Conservation (phyloP, 1,140 invertebrate genomes). For the Hycleus cichorii region DNA sequence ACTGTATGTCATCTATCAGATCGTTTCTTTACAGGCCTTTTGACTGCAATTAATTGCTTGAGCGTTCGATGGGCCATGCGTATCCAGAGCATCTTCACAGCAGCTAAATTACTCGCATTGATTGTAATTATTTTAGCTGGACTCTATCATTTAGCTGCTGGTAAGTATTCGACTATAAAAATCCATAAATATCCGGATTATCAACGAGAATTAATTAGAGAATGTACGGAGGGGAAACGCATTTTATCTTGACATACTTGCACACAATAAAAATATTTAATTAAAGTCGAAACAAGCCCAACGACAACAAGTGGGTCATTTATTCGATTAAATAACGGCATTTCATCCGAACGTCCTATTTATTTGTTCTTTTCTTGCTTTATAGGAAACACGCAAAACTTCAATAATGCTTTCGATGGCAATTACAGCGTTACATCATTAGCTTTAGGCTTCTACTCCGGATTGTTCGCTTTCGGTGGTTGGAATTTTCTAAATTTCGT, state of each 20-base stretch:
- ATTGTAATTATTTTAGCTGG: slow-evolving; percentile 76
- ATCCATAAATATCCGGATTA: too few species aligned
- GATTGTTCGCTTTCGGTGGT: slow-evolving; percentile 94
- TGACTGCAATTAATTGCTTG: slow-evolving; percentile 82
- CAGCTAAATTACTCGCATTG: slow-evolving; percentile 79
- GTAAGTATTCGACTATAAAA: slow-evolving; percentile 42
- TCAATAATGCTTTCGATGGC: slow-evolving; percentile 63
- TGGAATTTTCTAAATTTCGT: slow-evolving; percentile 94
- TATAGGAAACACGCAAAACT: slow-evolving; percentile 63
- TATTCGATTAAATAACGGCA: neutral
- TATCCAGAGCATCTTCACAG: slow-evolving; percentile 85
- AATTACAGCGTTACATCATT: slow-evolving; percentile 54
- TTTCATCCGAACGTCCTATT: neutral
- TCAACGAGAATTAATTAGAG: too few species aligned
- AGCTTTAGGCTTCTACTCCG: slow-evolving; percentile 83
- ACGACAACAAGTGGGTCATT: neutral
- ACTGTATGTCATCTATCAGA: too few species aligned
- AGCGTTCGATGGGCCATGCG: slow-evolving; percentile 84
- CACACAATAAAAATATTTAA: too few species aligned
- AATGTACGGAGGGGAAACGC: too few species aligned
- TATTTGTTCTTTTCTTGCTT: slow-evolving; percentile 15
- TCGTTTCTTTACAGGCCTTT: slow-evolving; percentile 54
- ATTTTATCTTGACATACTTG: too few species aligned
- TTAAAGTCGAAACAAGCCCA: neutral
- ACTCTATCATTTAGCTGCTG: slow-evolving; percentile 60